Evolutionary conservation across 2,113 vertebrate genomes (phyloP).

Genomic region (Sitta europaea): DNA sequence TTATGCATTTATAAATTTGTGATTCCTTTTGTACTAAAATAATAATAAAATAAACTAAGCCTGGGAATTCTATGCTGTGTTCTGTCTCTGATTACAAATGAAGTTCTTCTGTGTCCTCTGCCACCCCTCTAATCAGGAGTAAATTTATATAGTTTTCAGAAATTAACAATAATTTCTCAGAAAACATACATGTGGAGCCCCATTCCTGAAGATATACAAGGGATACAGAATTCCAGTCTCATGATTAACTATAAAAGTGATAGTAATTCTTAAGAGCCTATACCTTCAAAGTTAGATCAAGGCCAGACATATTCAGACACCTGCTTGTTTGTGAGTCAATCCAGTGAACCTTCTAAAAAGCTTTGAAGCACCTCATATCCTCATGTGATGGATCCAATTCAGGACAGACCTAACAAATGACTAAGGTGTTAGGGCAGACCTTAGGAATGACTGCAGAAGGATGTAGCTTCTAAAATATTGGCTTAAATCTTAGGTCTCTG

Average conservation of each 20-base stretch:
- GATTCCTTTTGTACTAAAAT: neutral
- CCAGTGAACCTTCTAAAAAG: neutral
- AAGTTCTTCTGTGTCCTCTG: neutral
- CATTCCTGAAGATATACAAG: neutral
- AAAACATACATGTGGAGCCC: neutral
- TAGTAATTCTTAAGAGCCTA: neutral
- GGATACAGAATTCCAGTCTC: neutral
- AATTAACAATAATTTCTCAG: neutral
- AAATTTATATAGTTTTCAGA: neutral
- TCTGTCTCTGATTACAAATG: neutral
- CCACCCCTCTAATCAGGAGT: neutral
- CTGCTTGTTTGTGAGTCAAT: neutral
- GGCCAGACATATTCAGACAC: neutral
- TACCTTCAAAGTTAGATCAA: neutral
- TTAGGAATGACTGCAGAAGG: neutral
- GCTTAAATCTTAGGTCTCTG: neutral
- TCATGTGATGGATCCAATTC: neutral
- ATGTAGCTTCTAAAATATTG: neutral
- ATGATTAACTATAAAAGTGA: neutral
- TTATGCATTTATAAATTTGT: slow-evolving; percentile 11
- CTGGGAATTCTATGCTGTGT: neutral
- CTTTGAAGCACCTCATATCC: neutral
- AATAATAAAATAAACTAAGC: neutral
- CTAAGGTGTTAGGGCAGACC: neutral
- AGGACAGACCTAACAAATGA: neutral